Percentiles rank a stretch among this genome's conserved stretches.
These are phyloP conservation scores for Araneus ventricosus DNA, from an alignment of 1,140 invertebrate genomes.

Conservation along the genomic window DNA sequence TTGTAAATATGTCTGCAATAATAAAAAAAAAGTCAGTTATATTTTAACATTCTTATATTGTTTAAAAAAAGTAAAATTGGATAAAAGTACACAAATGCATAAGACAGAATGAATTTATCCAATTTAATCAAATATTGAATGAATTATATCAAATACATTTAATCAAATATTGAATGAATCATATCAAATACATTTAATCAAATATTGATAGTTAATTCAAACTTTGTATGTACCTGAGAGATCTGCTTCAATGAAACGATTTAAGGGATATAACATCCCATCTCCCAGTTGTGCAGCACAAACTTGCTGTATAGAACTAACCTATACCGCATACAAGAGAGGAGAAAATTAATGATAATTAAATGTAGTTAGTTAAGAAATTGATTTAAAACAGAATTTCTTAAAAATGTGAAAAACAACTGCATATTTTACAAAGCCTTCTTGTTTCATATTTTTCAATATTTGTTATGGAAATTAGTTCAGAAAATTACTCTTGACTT, in stretches of 20 bases:
- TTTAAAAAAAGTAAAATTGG: background rate
- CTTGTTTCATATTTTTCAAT: too few species aligned
- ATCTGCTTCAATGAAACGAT: slow-evolving; percentile 81
- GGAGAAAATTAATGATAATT: background rate
- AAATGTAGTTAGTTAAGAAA: background rate
- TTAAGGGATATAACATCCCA: slow-evolving; percentile 81
- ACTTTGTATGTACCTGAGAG: slow-evolving; percentile 79
- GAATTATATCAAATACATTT: background rate
- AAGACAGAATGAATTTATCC: background rate
- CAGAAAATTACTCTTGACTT: too few species aligned
- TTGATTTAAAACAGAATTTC: background rate
- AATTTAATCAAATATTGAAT: background rate
- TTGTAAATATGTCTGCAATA: slow-evolving; percentile 80
- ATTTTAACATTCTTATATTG: background rate
- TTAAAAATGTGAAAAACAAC: background rate
- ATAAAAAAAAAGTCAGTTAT: slow-evolving; percentile 34
- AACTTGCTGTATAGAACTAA: slow-evolving; percentile 82
- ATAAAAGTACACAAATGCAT: background rate
- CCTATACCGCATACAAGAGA: slow-evolving; percentile 77
- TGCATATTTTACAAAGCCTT: background rate
- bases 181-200: background rate
- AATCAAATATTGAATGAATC: slow-evolving; percentile 5
- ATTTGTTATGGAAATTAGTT: too few species aligned
- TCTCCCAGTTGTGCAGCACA: slow-evolving; percentile 81
- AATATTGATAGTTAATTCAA: background rate